These are phyloP conservation scores for Polyploca ridens DNA, from an alignment of 2,888 invertebrate species.

Conservation along the genomic window DNA sequence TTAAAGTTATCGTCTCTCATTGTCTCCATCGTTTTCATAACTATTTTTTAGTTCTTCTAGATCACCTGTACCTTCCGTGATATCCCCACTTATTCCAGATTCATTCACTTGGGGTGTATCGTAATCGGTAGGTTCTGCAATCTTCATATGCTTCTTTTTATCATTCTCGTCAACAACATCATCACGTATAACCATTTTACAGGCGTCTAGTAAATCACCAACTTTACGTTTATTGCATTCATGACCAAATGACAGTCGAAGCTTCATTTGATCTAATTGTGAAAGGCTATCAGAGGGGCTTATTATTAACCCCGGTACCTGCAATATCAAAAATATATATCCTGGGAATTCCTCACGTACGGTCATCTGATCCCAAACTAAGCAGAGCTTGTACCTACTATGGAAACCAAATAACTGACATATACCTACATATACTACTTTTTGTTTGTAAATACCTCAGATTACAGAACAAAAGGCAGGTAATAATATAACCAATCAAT, in stretches of 20 bases:
- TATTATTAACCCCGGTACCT: constrained; percentile 61
- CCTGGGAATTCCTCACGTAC: no score
- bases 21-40: constrained; percentile 1
- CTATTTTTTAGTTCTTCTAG: constrained; percentile 7
- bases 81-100: constrained; percentile 13
- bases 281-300: constrained; percentile 55
- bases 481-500: no score
- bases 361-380: no score
- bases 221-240: constrained; percentile 67
- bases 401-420: no score
- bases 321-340: constrained; percentile 19
- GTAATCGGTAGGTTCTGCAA: background rate
- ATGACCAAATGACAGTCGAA: constrained; percentile 57
- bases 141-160: background rate
- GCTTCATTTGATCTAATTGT: constrained; percentile 63
- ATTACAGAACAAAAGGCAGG: no score
- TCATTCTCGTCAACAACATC: background rate
- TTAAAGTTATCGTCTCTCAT: background rate
- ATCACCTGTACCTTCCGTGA: background rate
- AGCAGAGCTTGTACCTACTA: no score
- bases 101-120: background rate
- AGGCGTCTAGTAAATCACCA: constrained; percentile 51
- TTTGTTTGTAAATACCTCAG: no score
- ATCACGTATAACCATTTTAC: constrained; percentile 42
- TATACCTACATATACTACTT: no score